phyloP scores from a whole-genome alignment of 92 coral and sea anemone species.

The Palythoa grandis region DNA sequence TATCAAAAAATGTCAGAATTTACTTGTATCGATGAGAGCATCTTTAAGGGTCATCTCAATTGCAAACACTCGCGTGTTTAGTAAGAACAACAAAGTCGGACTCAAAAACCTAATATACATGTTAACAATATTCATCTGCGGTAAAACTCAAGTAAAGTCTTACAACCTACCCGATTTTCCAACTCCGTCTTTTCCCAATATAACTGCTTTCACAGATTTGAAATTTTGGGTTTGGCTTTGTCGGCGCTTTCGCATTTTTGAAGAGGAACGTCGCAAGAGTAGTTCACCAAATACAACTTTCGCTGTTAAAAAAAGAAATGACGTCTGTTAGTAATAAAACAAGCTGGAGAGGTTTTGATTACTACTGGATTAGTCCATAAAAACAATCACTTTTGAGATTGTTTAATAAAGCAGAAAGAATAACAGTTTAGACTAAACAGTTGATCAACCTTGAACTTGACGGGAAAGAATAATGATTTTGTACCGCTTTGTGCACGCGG shows the following conservation, averaged over 20 bases:
- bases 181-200: slow-evolving; percentile 94
- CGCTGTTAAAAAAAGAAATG: slow-evolving; percentile 5
- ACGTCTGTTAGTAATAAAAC: slow-evolving; percentile 22
- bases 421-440: not conserved
- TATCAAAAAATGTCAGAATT: slow-evolving; percentile 13
- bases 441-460: not conserved
- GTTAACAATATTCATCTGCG: not conserved
- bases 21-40: slow-evolving; percentile 1
- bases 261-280: not conserved
- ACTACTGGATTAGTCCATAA: not conserved
- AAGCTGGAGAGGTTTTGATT: not conserved
- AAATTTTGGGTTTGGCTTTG: slow-evolving; percentile 47
- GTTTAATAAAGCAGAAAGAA: not conserved
- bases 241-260: slow-evolving; percentile 67
- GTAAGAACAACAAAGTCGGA: not conserved
- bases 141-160: not conserved
- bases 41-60: slow-evolving; percentile 21
- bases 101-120: not conserved
- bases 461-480: not conserved
- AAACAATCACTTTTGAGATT: not conserved
- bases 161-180: slow-evolving; percentile 86
- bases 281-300: not conserved
- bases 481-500: not conserved
- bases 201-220: slow-evolving; percentile 71
- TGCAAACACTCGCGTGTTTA: slow-evolving; percentile 10